Conservation (phyloP, 1,140 invertebrate species). For the Drosophila nigrodunni region DNA sequence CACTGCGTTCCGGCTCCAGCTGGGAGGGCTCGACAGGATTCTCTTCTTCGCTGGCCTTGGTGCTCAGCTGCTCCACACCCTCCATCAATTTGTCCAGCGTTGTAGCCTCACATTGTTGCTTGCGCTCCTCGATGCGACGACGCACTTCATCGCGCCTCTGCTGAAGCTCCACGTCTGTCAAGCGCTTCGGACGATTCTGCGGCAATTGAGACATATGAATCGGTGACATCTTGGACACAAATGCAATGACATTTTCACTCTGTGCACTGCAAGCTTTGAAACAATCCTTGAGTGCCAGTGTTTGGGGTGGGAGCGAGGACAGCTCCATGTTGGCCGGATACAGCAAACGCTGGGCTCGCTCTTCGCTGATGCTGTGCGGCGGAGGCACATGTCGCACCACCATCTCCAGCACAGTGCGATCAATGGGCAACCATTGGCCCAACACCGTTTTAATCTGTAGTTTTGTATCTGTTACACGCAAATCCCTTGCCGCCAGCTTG, state of each 20-base stretch:
- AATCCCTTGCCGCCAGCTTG: slow-evolving; percentile 91
- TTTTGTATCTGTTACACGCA: slow-evolving; percentile 91
- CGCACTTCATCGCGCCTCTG: slow-evolving; percentile 89
- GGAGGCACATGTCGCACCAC: slow-evolving; percentile 92
- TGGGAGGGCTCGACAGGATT: slow-evolving; percentile 33
- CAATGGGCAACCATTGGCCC: slow-evolving; percentile 95
- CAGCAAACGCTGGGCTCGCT: slow-evolving; percentile 91
- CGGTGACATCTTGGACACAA: slow-evolving; percentile 92
- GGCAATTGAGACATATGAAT: slow-evolving; percentile 90
- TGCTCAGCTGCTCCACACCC: slow-evolving; percentile 81
- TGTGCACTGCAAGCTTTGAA: slow-evolving; percentile 90
- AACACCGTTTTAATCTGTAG: slow-evolving; percentile 92
- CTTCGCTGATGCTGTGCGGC: slow-evolving; percentile 91
- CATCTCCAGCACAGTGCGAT: slow-evolving; percentile 91
- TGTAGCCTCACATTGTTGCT: slow-evolving; percentile 85
- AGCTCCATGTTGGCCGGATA: slow-evolving; percentile 89
- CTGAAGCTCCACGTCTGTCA: slow-evolving; percentile 92
- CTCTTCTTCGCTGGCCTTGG: slow-evolving; percentile 39
- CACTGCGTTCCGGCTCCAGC: slow-evolving; percentile 69
- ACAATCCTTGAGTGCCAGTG: slow-evolving; percentile 90
- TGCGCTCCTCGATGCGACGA: slow-evolving; percentile 87
- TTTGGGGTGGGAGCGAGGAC: slow-evolving; percentile 89
- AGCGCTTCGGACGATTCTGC: slow-evolving; percentile 89
- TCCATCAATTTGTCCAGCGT: slow-evolving; percentile 85
- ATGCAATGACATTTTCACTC: slow-evolving; percentile 92